Evolutionary conservation across 1,140 invertebrate species (phyloP).

Genomic region (Melipona quadrifasciata): DNA sequence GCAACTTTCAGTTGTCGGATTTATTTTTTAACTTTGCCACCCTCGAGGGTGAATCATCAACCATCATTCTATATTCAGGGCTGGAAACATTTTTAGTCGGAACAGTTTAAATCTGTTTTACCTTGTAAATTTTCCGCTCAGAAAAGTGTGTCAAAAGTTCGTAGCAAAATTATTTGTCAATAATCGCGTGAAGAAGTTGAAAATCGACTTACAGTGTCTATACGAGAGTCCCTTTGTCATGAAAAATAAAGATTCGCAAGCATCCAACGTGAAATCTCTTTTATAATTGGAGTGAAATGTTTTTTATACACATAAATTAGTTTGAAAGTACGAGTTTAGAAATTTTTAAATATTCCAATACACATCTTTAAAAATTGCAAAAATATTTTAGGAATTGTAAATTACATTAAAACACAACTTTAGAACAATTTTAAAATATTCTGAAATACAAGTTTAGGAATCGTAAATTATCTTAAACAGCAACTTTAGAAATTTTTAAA

Average conservation of each 20-base stretch:
- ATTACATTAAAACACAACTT: no score
- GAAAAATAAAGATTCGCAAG: background rate
- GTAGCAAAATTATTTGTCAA: background rate
- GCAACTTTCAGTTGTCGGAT: background rate
- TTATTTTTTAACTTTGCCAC: background rate
- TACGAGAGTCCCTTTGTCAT: background rate
- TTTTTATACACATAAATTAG: no score
- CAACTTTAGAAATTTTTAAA: no score
- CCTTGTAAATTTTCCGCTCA: background rate
- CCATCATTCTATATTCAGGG: background rate
- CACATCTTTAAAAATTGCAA: no score
- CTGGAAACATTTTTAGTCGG: background rate
- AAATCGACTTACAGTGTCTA: background rate
- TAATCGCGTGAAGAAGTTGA: background rate
- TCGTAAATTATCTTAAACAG: no score
- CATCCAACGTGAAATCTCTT: background rate
- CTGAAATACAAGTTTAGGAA: no score
- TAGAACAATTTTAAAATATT: no score
- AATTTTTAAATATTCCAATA: no score
- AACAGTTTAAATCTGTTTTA: background rate
- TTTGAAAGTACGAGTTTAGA: no score
- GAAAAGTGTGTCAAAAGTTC: conserved; percentile 1
- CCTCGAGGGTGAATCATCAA: background rate
- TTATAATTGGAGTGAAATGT: background rate
- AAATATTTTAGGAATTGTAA: no score